These are phyloP conservation scores for Muscina levida DNA, from an alignment of 2,888 invertebrate species.

Conservation along the genomic window DNA sequence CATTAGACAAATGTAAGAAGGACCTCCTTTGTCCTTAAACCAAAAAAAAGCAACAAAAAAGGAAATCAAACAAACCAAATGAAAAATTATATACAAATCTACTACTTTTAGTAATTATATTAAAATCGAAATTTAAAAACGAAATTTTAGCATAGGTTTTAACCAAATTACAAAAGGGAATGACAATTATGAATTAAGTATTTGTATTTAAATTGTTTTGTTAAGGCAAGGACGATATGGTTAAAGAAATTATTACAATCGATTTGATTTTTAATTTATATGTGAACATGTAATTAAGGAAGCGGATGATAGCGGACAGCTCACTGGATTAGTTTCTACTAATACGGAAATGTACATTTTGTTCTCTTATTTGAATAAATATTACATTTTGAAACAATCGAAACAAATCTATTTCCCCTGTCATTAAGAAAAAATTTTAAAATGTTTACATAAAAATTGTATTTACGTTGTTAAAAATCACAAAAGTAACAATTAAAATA, in stretches of 20 bases:
- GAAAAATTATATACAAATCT: conserved; percentile 41
- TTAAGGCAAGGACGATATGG: background rate
- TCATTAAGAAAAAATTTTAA: no score
- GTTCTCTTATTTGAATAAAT: no score
- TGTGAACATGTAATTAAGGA: conserved; percentile 17
- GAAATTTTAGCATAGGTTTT: conserved; percentile 62
- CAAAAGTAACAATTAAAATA: no score
- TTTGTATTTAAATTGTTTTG: conserved; percentile 36
- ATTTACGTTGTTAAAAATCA: no score
- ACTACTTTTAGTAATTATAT: conserved; percentile 42
- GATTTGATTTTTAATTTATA: background rate
- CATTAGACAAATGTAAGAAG: conserved; percentile 56
- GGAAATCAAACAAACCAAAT: conserved; percentile 25
- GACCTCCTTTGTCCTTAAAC: no score
- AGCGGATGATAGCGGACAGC: background rate
- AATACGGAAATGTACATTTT: no score
- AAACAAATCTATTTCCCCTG: no score
- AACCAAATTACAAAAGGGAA: conserved; percentile 13
- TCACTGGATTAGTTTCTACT: no score
- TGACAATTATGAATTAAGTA: conserved; percentile 54
- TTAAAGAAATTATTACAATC: background rate
- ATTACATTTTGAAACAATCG: no score
- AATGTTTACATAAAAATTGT: no score
- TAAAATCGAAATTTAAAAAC: conserved; percentile 47
- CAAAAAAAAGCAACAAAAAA: conserved; percentile 5